Percentiles rank a stretch among this genome's conserved stretches.
Conservation (phyloP, 2,113 vertebrate species). For the Nibea albiflora region DNA sequence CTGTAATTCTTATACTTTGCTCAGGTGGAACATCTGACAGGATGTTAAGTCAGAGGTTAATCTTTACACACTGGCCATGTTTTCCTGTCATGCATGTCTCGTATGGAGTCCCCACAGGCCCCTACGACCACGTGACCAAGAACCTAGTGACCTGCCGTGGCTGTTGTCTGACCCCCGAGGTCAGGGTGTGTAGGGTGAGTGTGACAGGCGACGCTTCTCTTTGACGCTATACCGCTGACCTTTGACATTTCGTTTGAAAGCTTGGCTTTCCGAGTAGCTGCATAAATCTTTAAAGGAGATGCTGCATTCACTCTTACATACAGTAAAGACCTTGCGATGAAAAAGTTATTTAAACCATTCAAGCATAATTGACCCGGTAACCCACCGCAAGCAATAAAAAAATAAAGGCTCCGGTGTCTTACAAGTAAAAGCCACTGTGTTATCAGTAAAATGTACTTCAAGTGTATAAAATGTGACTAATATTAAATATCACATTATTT, state of each 20-base stretch:
- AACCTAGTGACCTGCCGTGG: constrained; percentile 64
- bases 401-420: no score
- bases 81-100: constrained; percentile 59
- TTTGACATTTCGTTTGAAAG: constrained; percentile 66
- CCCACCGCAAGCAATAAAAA: background rate
- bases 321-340: constrained; percentile 10
- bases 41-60: constrained; percentile 70
- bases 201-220: constrained; percentile 72
- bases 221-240: constrained; percentile 62
- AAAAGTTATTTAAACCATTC: constrained; percentile 10
- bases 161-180: constrained; percentile 64
- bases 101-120: constrained; percentile 24
- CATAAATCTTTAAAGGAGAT: constrained; percentile 61
- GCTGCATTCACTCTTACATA: constrained; percentile 18
- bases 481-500: background rate
- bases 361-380: background rate
- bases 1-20: constrained; percentile 53
- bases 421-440: background rate
- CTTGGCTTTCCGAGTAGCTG: constrained; percentile 55
- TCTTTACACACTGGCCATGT: constrained; percentile 66
- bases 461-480: background rate
- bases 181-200: constrained; percentile 59
- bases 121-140: constrained; percentile 34
- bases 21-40: constrained; percentile 45
- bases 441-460: background rate